A percentile compares a stretch with the other conserved stretches of the same genome.
phyloP scores from a whole-genome alignment of 2,797 vertebrate species.

The Nannoperca australis region DNA sequence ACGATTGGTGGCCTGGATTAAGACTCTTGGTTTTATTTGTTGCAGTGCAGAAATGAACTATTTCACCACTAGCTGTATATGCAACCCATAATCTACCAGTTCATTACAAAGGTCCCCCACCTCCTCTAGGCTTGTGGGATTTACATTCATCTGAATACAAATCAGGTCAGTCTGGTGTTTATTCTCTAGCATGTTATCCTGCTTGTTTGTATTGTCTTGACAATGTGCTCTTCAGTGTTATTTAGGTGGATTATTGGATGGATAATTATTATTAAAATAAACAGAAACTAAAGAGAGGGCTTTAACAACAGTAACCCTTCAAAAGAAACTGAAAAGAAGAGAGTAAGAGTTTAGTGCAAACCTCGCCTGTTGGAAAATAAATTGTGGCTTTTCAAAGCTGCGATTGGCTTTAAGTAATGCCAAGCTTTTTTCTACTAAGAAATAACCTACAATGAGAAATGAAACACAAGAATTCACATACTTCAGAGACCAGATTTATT shows the following conservation, averaged over 20 bases:
- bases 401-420: conserved; percentile 29
- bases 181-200: conserved; percentile 56
- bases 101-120: conserved; percentile 60
- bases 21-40: conserved; percentile 53
- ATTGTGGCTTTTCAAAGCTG: conserved; percentile 41
- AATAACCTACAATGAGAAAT: conserved; percentile 10
- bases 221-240: conserved; percentile 28
- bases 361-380: conserved; percentile 13
- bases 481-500: neutral
- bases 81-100: conserved; percentile 61
- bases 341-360: neutral
- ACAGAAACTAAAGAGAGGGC: neutral
- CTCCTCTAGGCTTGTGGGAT: conserved; percentile 59
- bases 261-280: conserved; percentile 39
- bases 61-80: conserved; percentile 63
- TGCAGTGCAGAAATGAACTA: conserved; percentile 55
- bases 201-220: conserved; percentile 50
- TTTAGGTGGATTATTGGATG: conserved; percentile 48
- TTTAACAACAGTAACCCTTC: neutral
- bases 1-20: conserved; percentile 65
- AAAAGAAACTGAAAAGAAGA: conserved; percentile 6
- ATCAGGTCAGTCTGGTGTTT: conserved; percentile 60
- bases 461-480: conserved; percentile 6
- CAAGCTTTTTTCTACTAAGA: conserved; percentile 17
- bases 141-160: conserved; percentile 78